Evolutionary conservation across 2,888 invertebrate species (phyloP), one percentile per base, ranked within the genome.

Genomic region (Eristalis pertinax): DNA sequence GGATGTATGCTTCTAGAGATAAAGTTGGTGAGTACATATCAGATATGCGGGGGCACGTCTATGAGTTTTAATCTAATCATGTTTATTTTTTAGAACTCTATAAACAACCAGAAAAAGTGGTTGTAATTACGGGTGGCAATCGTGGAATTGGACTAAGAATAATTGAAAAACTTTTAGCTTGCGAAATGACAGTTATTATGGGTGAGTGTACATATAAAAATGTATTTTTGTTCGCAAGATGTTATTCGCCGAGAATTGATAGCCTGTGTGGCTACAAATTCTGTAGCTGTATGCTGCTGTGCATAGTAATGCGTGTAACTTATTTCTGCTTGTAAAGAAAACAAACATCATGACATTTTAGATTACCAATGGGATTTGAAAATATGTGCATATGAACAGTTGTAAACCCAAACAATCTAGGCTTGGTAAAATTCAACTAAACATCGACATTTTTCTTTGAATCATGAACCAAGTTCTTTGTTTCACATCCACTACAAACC

Each of bases 91-190:
- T 19, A 50, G 50, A 50, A 50, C 50, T 50, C 8, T 94, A 95
- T 89, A 94, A 94, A 75, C 95, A 95, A 91, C 94, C 94, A 56
- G 96, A 95, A 74, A 95, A 95, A 93, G 94, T 96, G 78, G 97
- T 96, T 83, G 95, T 98, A 73, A 95, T 98, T 84, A 98, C 98
- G 11, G 98, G 98, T 64, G 98, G 98, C 2, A 96, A 97, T 78
- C 94, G 97, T 89, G 98, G 98, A 56, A 97, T 98, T 90, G 98
- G 98, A 11, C 93, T 95, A 26, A 95, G 96, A 93, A 95, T 97
- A 24, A 95, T 97, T 32, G 95, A 95, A 92, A 96, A 96, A 93
- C 93, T 98, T 73, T 93, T 97, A 69, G 94, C 96, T 91, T 96
- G 96, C 90, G 96, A 97, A 90, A 95, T 97, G 94, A 95, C 95